phyloP scores from a whole-genome alignment of 2,888 invertebrate genomes.

The Sarcophaga caerulescens region DNA sequence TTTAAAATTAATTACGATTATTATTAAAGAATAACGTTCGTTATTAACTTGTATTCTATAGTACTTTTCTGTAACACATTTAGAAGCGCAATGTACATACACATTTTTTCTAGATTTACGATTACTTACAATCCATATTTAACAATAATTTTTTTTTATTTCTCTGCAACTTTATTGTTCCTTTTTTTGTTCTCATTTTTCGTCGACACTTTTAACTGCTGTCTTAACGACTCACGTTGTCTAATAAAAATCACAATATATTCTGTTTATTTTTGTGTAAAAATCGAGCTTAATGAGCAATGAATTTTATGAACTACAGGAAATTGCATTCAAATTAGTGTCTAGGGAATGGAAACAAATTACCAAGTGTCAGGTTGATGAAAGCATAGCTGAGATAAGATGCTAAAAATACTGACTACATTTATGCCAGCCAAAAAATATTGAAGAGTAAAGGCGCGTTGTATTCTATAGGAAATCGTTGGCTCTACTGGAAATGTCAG shows the following conservation, averaged over 20 bases:
- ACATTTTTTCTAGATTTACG: neutral
- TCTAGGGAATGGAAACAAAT: constrained; percentile 63
- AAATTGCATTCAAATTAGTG: constrained; percentile 67
- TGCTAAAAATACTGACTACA: constrained; percentile 29
- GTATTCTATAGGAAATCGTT: too few relatives aligned
- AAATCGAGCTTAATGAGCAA: constrained; percentile 66
- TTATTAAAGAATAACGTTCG: too few relatives aligned
- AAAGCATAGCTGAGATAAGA: constrained; percentile 16
- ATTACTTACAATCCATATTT: neutral
- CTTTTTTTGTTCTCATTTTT: neutral
- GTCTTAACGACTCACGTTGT: constrained; percentile 48
- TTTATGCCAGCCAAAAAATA: too few relatives aligned
- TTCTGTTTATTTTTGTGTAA: constrained; percentile 49
- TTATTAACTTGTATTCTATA: neutral
- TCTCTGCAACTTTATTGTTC: neutral
- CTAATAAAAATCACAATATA: constrained; percentile 41
- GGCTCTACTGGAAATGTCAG: too few relatives aligned
- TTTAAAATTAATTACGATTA: neutral
- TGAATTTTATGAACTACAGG: constrained; percentile 64
- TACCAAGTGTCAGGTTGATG: constrained; percentile 54
- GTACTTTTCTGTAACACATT: too few relatives aligned
- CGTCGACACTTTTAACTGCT: constrained; percentile 7
- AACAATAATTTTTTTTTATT: neutral
- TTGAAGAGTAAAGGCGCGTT: too few relatives aligned
- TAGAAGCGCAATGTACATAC: neutral